Conservation (phyloP, 1,140 invertebrate genomes). For the Reticulitermes speratus region DNA sequence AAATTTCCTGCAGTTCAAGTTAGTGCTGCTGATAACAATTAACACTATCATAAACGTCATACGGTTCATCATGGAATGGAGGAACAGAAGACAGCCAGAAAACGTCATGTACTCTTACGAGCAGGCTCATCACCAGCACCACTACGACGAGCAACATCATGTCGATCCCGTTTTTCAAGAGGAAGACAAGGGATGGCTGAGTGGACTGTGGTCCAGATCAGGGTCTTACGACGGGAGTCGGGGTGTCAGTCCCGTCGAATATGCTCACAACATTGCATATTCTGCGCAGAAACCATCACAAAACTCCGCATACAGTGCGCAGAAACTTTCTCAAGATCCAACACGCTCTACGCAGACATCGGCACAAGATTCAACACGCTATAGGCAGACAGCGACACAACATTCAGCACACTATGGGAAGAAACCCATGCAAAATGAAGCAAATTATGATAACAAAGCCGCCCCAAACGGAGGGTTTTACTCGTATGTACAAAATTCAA, state of each 20-base stretch:
- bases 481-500: too few species aligned
- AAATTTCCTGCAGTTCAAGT: neutral
- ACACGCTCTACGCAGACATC: too few species aligned
- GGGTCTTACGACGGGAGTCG: too few species aligned
- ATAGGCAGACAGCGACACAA: too few species aligned
- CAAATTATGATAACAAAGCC: too few species aligned
- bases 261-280: neutral
- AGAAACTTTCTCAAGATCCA: too few species aligned
- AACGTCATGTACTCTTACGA: neutral
- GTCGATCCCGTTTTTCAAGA: neutral
- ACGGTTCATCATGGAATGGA: neutral
- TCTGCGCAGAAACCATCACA: neutral
- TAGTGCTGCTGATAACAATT: neutral
- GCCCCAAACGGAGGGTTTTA: too few species aligned
- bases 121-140: neutral
- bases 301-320: neutral
- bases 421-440: too few species aligned
- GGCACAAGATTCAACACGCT: too few species aligned
- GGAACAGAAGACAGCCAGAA: neutral
- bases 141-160: neutral
- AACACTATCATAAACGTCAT: neutral
- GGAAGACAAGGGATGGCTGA: neutral
- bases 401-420: too few species aligned
- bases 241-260: too few species aligned
- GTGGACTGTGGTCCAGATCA: neutral